Base-by-base conservation (phyloP, 1,140 invertebrate species). In the Caerostris extrusa region DNA sequence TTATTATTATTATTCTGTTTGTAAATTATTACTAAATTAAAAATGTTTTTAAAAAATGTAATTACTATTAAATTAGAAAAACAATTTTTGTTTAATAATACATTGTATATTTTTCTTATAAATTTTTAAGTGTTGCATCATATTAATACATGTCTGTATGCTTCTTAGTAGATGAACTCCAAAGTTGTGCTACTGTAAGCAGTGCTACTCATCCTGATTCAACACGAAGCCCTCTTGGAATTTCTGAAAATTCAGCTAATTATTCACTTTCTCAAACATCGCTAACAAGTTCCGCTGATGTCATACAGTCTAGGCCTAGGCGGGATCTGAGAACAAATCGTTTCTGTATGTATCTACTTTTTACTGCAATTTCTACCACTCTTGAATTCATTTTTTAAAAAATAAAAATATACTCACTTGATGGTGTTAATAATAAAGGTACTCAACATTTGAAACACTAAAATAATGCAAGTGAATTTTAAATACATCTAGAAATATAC, bases 141-240 rank as follows among this genome's bases (percentile, higher is more conserved):
- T 64, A 10, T 64, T 64, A 7, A 34, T 34, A 34, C 34, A 34
- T 34, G 34, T 34, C 34, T 34, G 34, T 34, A 34, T 34, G 34
- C 34, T 34, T 81, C 53, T n/a, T 69, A 87, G 90, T 94, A 17
- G 94, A 94, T 61, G 94, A 94, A 85, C 17, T 94, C 7, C 89
- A 94, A 19, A 61, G 89, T 57, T 94, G 94, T 89, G 64, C 90
- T 12, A 90, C 90, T 89, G 94, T 94, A 19, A 94, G 89, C 53
- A 94, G 94, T 88, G 94, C 94, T 58, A 91, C 94, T 8, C 94
- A 94, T 83, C 94, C 94, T 56, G 94, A 94, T 88, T 94, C 94
- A 7, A 92, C 93, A 53, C n/a, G 93, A 85, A 94, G 89, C 60
- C 89, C 93, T 19, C n/a, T 85, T 12, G 93, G 64, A 60, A 69